phyloP scores from a whole-genome alignment of 2,797 vertebrate species.

The Eulemur albifrons region DNA sequence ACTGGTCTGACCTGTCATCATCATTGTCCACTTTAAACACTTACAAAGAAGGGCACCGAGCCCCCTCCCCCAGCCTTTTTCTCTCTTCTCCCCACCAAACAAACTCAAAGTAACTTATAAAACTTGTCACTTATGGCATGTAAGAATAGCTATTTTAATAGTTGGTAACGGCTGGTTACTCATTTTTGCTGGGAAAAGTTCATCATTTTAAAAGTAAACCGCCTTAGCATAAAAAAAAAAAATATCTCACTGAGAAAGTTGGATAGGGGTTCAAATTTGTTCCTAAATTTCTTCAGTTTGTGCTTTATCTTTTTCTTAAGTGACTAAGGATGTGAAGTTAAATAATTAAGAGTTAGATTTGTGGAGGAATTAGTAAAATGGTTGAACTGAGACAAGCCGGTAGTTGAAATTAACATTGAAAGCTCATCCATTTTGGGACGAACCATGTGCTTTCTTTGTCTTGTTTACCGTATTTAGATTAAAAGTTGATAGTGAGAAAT shows the following conservation, averaged over 20 bases:
- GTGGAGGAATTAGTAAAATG: constrained; percentile 2
- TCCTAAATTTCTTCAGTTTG: neutral
- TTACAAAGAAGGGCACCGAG: neutral
- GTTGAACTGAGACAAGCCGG: neutral
- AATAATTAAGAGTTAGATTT: neutral
- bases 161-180: neutral
- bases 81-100: neutral
- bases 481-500: neutral
- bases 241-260: neutral
- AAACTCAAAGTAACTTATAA: neutral
- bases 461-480: neutral
- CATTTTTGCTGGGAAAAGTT: neutral
- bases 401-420: neutral
- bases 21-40: constrained; percentile 38
- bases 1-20: constrained; percentile 16
- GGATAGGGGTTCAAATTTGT: neutral
- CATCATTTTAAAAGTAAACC: neutral
- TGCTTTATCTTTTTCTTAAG: constrained; percentile 20
- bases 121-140: neutral
- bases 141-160: constrained; percentile 10
- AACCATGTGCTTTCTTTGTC: neutral
- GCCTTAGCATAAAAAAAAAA: neutral
- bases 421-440: neutral
- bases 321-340: neutral
- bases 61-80: neutral